A percentile compares a stretch with the other conserved stretches of the same genome.
Evolutionary conservation across 2,888 invertebrate species (phyloP).

Genomic region (Leuctra nigra): DNA sequence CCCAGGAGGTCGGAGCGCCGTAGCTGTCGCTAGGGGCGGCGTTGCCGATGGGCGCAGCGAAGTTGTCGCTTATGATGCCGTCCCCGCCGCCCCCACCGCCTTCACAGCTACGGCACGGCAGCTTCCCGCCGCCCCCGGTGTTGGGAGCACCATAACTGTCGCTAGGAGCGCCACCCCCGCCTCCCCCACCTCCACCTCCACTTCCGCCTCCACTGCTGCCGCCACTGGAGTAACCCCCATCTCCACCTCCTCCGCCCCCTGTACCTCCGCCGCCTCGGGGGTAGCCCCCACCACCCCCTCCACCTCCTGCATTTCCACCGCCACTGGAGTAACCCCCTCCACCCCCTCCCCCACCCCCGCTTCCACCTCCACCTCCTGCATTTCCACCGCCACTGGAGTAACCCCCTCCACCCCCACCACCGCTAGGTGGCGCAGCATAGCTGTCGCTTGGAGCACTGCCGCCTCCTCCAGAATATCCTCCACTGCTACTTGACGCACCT

Average conservation of each 20-base stretch:
- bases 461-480: background rate
- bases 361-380: background rate
- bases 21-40: background rate
- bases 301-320: background rate
- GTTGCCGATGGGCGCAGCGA: conserved; percentile 6
- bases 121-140: background rate
- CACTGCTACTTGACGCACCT: background rate
- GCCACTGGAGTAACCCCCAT: background rate
- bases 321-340: conserved; percentile 7
- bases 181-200: conserved; percentile 6
- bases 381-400: background rate
- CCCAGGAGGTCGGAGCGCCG: background rate
- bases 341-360: background rate
- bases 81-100: conserved; percentile 3
- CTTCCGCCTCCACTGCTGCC: conserved; percentile 5
- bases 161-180: conserved; percentile 8
- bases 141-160: conserved; percentile 9
- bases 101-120: too few relatives aligned
- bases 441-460: background rate
- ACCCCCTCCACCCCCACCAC: conserved; percentile 7
- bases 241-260: background rate
- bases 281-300: background rate
- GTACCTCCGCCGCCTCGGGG: background rate
- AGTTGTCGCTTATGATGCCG: conserved; percentile 6
- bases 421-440: background rate